These are phyloP conservation scores for Sebastes schlegelii DNA, from an alignment of 2,113 vertebrate genomes.

Conservation along the genomic window DNA sequence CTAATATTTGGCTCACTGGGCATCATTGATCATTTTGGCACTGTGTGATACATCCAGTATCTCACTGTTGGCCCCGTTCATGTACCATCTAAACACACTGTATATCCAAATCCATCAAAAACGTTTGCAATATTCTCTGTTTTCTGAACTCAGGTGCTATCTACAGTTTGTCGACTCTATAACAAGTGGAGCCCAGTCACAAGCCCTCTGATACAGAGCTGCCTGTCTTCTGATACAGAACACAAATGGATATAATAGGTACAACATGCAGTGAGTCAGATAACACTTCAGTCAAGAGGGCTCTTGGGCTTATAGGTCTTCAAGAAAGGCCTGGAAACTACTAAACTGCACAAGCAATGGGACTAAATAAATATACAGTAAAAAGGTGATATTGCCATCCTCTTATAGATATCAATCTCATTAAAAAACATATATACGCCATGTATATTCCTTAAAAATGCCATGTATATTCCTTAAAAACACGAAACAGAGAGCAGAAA, in stretches of 20 bases:
- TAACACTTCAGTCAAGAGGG: slow-evolving; percentile 18
- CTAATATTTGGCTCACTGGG: slow-evolving; percentile 54
- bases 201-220: slow-evolving; percentile 60
- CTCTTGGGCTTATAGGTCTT: slow-evolving; percentile 13
- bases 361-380: slow-evolving; percentile 1
- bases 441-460: slow-evolving; percentile 13
- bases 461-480: slow-evolving; percentile 5
- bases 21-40: slow-evolving; percentile 25
- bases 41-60: slow-evolving; percentile 1
- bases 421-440: not conserved
- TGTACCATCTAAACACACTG: not conserved
- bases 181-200: slow-evolving; percentile 31
- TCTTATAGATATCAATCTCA: not conserved
- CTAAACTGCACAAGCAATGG: not conserved
- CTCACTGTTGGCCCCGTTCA: not conserved
- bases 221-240: slow-evolving; percentile 65
- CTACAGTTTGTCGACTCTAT: not conserved
- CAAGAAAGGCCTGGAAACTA: slow-evolving; percentile 2
- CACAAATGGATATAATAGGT: slow-evolving; percentile 22
- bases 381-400: not conserved
- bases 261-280: slow-evolving; percentile 13
- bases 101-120: slow-evolving; percentile 13
- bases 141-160: not conserved
- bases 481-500: not conserved
- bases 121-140: not conserved